Evolutionary conservation across 1,140 invertebrate genomes (phyloP), one percentile per base, ranked within the genome.

Genomic region (Apis florea): DNA sequence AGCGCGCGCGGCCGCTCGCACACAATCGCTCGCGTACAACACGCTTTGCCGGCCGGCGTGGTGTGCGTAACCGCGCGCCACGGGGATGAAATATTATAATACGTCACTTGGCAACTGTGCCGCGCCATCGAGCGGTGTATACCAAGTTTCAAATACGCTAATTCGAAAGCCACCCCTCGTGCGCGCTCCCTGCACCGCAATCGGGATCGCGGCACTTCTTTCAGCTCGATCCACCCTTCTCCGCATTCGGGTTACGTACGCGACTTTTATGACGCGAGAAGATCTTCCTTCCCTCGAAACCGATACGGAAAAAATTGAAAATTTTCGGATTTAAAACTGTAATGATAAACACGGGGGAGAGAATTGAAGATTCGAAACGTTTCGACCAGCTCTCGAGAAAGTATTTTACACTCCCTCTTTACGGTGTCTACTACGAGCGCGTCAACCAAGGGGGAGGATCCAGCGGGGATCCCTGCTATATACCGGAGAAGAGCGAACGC

Each of bases 71-170:
- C 70, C 70, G 82, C 77, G 79, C 79, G 75, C 70, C 76, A 85
- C 81, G 82, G 85, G 91, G 90, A 90, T 93, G 91, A 93, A 92
- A 93, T 93, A 93, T 93, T 93, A 92, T 92, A 92, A 93, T 93
- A 92, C 92, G 91, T 93, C 91, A 92, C 90, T 93, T 92, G 92
- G 92, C 91, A 92, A 93, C 91, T 92, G 91, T 91, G 90, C 87
- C 91, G 91, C 90, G 89, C 90, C 90, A 92, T 92, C 92, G 90
- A 92, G 90, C 87, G 90, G 88, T 89, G 90, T 90, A 90, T 92
- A 91, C 89, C 91, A 91, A 91, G 85, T 90, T 90, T 89, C 84
- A 86, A 90, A 90, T 88, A 89, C 84, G 83, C 89, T 90, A 90
- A 90, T 89, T 90, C 89, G 86, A 89, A 88, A 89, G 87, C 87